phyloP scores from a whole-genome alignment of 2,113 vertebrate species.

The Erpornis zantholeuca region DNA sequence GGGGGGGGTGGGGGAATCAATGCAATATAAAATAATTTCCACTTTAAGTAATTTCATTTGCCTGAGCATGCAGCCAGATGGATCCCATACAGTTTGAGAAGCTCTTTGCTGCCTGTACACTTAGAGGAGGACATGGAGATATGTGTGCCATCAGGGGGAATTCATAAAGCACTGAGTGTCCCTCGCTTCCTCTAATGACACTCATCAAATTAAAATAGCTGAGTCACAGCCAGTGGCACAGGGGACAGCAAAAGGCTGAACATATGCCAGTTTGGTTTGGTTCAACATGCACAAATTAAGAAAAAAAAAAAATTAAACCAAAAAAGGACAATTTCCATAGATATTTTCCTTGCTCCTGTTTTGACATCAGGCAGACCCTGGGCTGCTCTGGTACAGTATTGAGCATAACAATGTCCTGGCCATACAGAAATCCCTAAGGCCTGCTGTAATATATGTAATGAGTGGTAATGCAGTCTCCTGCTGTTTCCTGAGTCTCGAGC shows the following conservation, averaged over 20 bases:
- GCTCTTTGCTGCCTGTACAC: background rate
- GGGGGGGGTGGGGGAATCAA: background rate
- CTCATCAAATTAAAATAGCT: background rate
- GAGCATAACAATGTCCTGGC: slow-evolving; percentile 13
- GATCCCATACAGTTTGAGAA: background rate
- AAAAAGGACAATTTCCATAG: background rate
- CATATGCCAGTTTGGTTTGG: background rate
- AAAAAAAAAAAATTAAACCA: background rate
- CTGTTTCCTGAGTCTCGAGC: slow-evolving; percentile 33
- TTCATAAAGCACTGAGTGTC: background rate
- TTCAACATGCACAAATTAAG: background rate
- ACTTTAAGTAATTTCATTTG: slow-evolving; percentile 18
- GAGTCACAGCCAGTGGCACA: background rate
- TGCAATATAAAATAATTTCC: slow-evolving; percentile 9
- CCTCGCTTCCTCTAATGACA: background rate
- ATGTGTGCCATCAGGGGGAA: background rate
- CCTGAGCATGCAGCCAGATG: background rate
- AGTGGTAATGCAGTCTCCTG: slow-evolving; percentile 51
- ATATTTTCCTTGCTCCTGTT: background rate
- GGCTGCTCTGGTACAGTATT: background rate
- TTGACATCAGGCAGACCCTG: background rate
- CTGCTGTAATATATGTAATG: slow-evolving; percentile 43
- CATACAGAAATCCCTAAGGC: slow-evolving; percentile 2
- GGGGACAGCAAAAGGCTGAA: background rate
- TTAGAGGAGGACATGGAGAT: background rate